Conservation (phyloP, 2,113 vertebrate species). For the Thalassoma bifasciatum region DNA sequence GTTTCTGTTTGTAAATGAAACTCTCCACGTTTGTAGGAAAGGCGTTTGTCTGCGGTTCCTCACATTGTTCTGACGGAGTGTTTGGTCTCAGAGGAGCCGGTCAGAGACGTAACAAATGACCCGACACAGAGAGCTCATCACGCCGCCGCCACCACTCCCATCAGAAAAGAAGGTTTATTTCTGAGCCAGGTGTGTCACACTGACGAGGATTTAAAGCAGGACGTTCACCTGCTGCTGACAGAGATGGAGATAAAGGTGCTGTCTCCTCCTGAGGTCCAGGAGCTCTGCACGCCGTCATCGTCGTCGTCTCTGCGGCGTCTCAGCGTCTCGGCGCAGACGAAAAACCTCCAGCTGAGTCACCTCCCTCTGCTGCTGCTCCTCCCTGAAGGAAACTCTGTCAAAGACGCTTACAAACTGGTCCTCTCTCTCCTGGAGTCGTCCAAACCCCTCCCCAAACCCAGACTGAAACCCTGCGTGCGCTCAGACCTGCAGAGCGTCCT, state of each 20-base stretch:
- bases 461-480: constrained; percentile 27
- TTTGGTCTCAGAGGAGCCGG: constrained; percentile 70
- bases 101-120: constrained; percentile 49
- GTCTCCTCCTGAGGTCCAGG: constrained; percentile 28
- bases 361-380: constrained; percentile 57
- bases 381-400: constrained; percentile 10
- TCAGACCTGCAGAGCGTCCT: constrained; percentile 27
- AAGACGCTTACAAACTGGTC: constrained; percentile 61
- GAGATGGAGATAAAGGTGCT: constrained; percentile 61
- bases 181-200: constrained; percentile 23
- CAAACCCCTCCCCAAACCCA: constrained; percentile 53
- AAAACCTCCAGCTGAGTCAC: constrained; percentile 14
- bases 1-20: too few relatives aligned
- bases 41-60: constrained; percentile 80
- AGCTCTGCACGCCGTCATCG: constrained; percentile 14
- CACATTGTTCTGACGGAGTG: constrained; percentile 88
- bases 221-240: constrained; percentile 51
- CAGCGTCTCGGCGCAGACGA: constrained; percentile 55
- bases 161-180: too few relatives aligned
- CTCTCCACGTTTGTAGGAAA: constrained; percentile 76
- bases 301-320: constrained; percentile 40
- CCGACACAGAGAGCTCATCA: neutral
- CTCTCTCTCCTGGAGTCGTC: constrained; percentile 50
- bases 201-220: constrained; percentile 48
- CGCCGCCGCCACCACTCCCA: too few relatives aligned